Evolutionary conservation across 2,797 vertebrate species (phyloP), one percentile per base, ranked within the genome.

Genomic region (Spea hammondii): DNA sequence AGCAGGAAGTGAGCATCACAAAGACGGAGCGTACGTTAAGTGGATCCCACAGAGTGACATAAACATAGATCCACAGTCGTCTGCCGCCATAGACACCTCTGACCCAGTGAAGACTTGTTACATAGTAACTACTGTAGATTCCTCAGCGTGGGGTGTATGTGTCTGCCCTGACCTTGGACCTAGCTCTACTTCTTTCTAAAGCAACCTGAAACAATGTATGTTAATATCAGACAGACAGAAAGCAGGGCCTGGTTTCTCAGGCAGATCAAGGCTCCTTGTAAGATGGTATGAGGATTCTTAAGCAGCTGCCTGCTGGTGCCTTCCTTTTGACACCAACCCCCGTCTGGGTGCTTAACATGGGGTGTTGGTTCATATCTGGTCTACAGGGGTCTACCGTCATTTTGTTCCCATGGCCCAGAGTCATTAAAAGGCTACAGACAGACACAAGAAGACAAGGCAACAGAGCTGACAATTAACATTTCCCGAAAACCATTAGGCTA

Each of bases 121-220:
- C 55, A 12, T 71, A 75, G 75, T 72, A 68, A 47, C 14, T 72
- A 77, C 32, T 67, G 46, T 45, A 72, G 69, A 62, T 68, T 46
- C 69, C 69, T 67, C 74, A 50, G 51, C 74, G 77, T 72, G 74
- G 68, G 72, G 60, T 12, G 46, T 57, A 8, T 45, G n/a, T 54
- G 51, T 45, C 51, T 69, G 64, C 65, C 64, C 14, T 77, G 74
- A 77, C 74, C 69, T 76, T 72, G 64, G 64, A 67, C 68, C 67
- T 12, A 54, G 11, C 10, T n/a, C 8, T 50, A 67, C 17, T 51
- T 44, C 67, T 82, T 77, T 82, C 64, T 65, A 72, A 77, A 54
- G 70, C 17, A 70, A 77, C 69, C 53, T 50, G 48, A 5, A 12
- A 55, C 32, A 74, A 50, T 67, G 62, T 48, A 60, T 65, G 73